Percentiles rank a stretch among this genome's conserved stretches.
Conservation (phyloP, 2,888 invertebrate species). For the Drosophila infuscata region DNA sequence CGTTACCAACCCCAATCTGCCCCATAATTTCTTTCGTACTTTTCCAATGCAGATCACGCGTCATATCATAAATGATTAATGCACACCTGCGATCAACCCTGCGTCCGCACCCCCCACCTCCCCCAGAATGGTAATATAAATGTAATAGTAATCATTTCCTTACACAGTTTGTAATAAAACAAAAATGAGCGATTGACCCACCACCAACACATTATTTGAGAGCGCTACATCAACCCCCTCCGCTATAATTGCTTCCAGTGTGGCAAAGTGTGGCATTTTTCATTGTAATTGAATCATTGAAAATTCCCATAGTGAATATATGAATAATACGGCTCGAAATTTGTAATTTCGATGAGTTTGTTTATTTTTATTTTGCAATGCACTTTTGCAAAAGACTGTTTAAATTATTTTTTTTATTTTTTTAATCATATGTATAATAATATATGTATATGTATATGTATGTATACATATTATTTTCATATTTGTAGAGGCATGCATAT, state of each 20-base stretch:
- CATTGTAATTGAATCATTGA: neutral
- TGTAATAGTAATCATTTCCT: neutral
- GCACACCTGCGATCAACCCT: slow-evolving; percentile 9
- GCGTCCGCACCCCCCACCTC: neutral
- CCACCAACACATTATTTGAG: neutral
- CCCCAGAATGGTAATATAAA: neutral
- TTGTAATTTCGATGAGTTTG: neutral
- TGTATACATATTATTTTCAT: neutral
- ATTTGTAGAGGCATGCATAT: neutral
- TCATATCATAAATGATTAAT: neutral
- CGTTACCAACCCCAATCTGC: rapidly evolving
- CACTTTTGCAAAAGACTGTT: neutral
- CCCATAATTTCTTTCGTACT: neutral
- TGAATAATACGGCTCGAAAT: neutral
- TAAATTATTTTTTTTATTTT: neutral
- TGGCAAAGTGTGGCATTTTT: neutral
- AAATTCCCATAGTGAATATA: neutral
- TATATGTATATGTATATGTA: neutral
- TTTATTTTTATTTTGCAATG: neutral
- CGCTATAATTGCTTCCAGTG: neutral
- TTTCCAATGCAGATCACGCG: neutral
- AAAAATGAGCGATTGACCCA: neutral
- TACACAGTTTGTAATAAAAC: neutral
- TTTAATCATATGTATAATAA: neutral
- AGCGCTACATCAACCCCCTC: neutral